A percentile compares a stretch with the other conserved stretches of the same genome.
Conservation (phyloP, 2,113 vertebrate species). For the Lonchura striata region DNA sequence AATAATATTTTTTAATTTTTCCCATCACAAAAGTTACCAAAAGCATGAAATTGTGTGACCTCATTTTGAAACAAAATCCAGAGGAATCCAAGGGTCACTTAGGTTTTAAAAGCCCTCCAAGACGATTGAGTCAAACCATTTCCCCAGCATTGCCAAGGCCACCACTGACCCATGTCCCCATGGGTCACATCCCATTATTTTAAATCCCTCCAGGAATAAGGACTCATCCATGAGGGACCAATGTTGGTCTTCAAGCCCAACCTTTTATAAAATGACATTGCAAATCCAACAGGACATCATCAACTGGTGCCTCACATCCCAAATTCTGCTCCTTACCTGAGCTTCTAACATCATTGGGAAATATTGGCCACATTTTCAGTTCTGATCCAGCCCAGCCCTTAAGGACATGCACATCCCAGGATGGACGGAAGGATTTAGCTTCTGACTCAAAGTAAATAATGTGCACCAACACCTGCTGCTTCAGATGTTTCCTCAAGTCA, state of each 20-base stretch:
- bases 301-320: rapidly evolving
- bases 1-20: neutral
- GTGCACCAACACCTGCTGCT: neutral
- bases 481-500: neutral
- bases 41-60: rapidly evolving
- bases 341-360: neutral
- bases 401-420: rapidly evolving
- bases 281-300: neutral
- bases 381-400: rapidly evolving
- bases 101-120: neutral
- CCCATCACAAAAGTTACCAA: neutral
- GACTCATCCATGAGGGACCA: neutral
- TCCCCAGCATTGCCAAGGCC: neutral
- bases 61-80: neutral
- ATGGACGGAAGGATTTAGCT: neutral
- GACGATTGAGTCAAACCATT: rapidly evolving
- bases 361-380: neutral
- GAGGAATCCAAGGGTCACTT: neutral
- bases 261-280: neutral
- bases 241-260: neutral
- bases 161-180: neutral
- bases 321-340: neutral
- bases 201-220: neutral
- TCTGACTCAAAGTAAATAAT: neutral
- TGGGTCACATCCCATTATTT: neutral